phyloP scores from a whole-genome alignment of 2,113 vertebrate genomes.

The Chionodraco myersi region DNA sequence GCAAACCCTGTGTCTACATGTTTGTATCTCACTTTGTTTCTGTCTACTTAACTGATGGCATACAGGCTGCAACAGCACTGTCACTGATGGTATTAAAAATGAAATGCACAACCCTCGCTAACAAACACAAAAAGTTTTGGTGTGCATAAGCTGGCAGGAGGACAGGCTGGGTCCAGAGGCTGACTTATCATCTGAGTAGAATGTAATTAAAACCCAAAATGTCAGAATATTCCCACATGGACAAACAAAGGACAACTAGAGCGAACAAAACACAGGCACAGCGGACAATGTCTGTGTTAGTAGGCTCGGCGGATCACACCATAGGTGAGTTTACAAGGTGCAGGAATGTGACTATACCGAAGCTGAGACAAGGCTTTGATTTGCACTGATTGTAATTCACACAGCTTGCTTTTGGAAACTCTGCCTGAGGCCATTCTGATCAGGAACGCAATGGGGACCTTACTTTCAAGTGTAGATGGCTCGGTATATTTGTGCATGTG shows the following conservation, averaged over 20 bases:
- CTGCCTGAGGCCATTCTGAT: slow-evolving; percentile 62
- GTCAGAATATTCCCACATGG: slow-evolving; percentile 48
- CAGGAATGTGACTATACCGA: slow-evolving; percentile 12
- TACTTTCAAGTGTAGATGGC: slow-evolving; percentile 54
- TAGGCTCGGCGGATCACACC: slow-evolving; percentile 22
- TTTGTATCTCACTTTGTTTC: slow-evolving; percentile 46
- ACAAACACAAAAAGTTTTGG: slow-evolving; percentile 31
- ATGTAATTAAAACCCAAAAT: slow-evolving; percentile 74
- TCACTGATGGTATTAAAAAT: slow-evolving; percentile 52
- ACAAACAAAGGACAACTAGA: slow-evolving; percentile 30
- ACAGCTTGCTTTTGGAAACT: slow-evolving; percentile 44
- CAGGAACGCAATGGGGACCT: slow-evolving; percentile 50
- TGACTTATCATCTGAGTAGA: slow-evolving; percentile 60
- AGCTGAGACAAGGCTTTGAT: slow-evolving; percentile 56
- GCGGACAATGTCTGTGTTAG: slow-evolving; percentile 6
- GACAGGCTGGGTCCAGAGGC: slow-evolving; percentile 10
- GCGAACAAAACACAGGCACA: slow-evolving; percentile 26
- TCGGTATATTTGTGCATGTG: not conserved
- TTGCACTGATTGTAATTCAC: slow-evolving; percentile 59
- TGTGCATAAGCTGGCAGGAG: slow-evolving; percentile 33
- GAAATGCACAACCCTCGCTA: slow-evolving; percentile 31
- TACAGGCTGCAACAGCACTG: slow-evolving; percentile 28
- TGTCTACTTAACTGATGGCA: slow-evolving; percentile 36
- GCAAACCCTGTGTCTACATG: slow-evolving; percentile 40
- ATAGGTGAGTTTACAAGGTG: slow-evolving; percentile 33